Conservation (phyloP, 2,113 vertebrate species). For the Monarcha castaneiventris region DNA sequence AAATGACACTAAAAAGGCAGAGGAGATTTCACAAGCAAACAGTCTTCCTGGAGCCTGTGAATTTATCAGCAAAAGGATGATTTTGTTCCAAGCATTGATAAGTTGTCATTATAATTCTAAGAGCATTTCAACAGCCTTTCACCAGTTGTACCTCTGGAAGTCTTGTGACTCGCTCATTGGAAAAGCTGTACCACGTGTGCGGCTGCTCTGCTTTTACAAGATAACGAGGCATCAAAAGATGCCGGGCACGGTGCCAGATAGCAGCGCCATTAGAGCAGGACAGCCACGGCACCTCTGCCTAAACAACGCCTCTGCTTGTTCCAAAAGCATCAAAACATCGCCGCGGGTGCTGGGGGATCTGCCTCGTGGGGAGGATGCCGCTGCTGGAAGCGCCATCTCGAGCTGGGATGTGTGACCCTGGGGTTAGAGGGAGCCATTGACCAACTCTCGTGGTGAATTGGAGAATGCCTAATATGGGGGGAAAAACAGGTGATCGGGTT, state of each 20-base stretch:
- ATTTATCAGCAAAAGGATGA: constrained; percentile 38
- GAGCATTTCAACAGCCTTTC: constrained; percentile 61
- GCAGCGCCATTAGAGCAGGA: constrained; percentile 7
- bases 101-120: constrained; percentile 64
- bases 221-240: constrained; percentile 67
- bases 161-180: constrained; percentile 60
- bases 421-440: background rate
- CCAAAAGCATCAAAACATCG: background rate
- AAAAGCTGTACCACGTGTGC: constrained; percentile 17
- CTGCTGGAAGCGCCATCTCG: rapidly evolving
- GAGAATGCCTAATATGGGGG: background rate
- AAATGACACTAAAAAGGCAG: background rate
- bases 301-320: background rate
- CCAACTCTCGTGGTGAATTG: background rate
- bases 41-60: constrained; percentile 32
- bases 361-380: background rate
- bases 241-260: constrained; percentile 54
- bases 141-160: constrained; percentile 1
- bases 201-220: constrained; percentile 46
- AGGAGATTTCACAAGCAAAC: background rate
- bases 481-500: background rate
- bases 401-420: background rate
- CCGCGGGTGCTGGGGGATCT: background rate
- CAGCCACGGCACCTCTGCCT: constrained; percentile 39
- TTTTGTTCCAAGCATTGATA: constrained; percentile 51